These are phyloP conservation scores for Strigamia crassipes DNA, from an alignment of 2,888 invertebrate genomes.

Conservation along the genomic window DNA sequence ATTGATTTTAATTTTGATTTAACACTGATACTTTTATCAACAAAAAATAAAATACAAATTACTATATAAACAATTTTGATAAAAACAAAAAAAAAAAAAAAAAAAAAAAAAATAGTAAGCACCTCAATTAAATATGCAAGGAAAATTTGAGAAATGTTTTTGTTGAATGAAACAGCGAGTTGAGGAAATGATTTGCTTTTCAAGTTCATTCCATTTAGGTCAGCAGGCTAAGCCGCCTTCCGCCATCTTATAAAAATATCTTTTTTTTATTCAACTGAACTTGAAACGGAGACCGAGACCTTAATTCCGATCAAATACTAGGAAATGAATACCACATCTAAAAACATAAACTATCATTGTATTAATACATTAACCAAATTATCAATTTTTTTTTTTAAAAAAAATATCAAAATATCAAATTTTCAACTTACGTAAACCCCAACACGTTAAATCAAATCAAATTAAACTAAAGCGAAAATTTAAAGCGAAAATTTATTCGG, in stretches of 20 bases:
- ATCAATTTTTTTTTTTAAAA: not conserved
- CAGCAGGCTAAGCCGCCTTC: conserved; percentile 24
- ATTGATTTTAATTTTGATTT: too few species aligned
- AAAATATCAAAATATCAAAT: not conserved
- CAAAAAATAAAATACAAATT: too few species aligned
- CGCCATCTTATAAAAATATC: not conserved
- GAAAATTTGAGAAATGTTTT: conserved; percentile 12
- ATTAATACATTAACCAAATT: not conserved
- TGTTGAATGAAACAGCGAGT: conserved; percentile 25
- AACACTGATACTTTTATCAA: too few species aligned
- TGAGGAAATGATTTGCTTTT: conserved; percentile 37
- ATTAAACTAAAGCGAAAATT: not conserved
- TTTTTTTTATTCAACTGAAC: conserved; percentile 8
- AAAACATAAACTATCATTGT: not conserved
- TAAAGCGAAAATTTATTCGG: not conserved
- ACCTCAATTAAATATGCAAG: not conserved
- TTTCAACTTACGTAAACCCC: not conserved
- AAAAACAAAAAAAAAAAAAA: too few species aligned
- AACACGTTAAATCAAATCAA: not conserved
- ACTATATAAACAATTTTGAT: too few species aligned
- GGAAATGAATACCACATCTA: conserved; percentile 4
- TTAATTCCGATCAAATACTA: not conserved
- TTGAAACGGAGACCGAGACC: conserved; percentile 27
- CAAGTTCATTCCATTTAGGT: conserved; percentile 22
- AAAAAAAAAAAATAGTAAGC: too few species aligned